These are phyloP conservation scores for Pelusios castaneus DNA, from an alignment of 2,113 vertebrate species.

Conservation along the genomic window DNA sequence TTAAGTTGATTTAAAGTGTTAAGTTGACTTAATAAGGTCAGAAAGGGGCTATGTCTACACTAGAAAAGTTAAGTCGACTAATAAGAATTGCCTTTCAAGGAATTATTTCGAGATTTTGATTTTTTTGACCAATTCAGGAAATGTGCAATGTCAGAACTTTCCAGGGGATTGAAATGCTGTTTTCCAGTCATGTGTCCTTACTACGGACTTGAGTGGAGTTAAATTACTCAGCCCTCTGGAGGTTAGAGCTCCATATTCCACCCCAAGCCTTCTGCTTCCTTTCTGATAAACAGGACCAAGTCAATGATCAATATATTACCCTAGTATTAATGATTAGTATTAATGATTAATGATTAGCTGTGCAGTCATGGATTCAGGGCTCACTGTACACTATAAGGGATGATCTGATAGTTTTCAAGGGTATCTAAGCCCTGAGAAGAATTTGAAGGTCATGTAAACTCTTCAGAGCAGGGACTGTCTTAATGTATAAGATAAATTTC, in stretches of 20 bases:
- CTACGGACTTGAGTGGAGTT: background rate
- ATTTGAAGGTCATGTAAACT: too few relatives aligned
- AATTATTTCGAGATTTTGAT: background rate
- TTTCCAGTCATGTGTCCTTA: background rate
- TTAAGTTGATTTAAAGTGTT: too few relatives aligned
- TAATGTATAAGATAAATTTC: accelerated
- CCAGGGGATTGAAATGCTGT: background rate
- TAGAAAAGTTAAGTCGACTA: too few relatives aligned
- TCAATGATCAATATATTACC: background rate
- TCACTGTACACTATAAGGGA: background rate
- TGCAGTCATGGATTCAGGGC: background rate
- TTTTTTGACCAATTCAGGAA: background rate
- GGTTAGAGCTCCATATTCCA: background rate
- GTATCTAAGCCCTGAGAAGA: too few relatives aligned
- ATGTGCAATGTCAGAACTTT: background rate
- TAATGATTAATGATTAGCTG: too few relatives aligned
- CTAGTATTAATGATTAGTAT: accelerated
- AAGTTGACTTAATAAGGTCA: too few relatives aligned
- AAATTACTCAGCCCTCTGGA: background rate
- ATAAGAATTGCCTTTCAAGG: too few relatives aligned
- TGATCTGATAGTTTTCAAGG: too few relatives aligned
- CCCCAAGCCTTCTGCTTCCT: background rate
- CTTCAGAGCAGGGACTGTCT: background rate
- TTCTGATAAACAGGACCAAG: background rate
- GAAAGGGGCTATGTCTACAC: too few relatives aligned